Base-by-base conservation (phyloP, 2,797 vertebrate species). In the Megaceryle alcyon region DNA sequence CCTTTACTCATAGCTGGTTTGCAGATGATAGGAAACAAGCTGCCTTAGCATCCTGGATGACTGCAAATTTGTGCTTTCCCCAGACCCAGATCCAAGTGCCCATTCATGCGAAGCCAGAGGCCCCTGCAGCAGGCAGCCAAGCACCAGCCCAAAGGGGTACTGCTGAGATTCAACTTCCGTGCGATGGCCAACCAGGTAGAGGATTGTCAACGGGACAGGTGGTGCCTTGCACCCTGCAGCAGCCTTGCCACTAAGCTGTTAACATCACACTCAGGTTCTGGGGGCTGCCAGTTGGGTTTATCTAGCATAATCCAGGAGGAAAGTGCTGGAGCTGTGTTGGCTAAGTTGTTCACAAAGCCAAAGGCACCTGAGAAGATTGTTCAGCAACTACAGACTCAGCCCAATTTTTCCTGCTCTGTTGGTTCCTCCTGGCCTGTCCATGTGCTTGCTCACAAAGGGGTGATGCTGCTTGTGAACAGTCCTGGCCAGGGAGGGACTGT, bases 121-220 rank as follows among this genome's bases (percentile, higher is more conserved):
- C 61, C 82, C 68, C 56, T 57, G 2, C 37, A 59, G 0, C 70
- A 63, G 21, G 46, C 12, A 26, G 25, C 65, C 65, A 88, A 65
- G 51, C 65, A 86, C 43, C 75, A 96, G 75, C 97, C 98, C 60
- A 98, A 90, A 92, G 98, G 98, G 49, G 95, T 98, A 57, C 87
- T 92, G 59, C 87, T 98, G 70, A 96, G 96, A 33, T 98, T 98
- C 94, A 98, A 98, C 91, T 98, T 98, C 88, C 97, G 92, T 2
- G 98, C 96, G 2, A 95, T 97, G 81, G 97, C 96, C 87, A 98
- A 98, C 96, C 98, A 98, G 97, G 98, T 98, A 97, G 94, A 71
- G 91, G 44, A 76, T 35, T 71, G 54, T 51, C 87, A 4, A 75
- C 33, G 1, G 86, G 54, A 70, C 85, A 81, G 72, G 91, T 26